A percentile compares a stretch with the other conserved stretches of the same genome.
phyloP scores from a whole-genome alignment of 30 jellyfish, hydroid and myxozoan species.

The Nemopilema nomurai region DNA sequence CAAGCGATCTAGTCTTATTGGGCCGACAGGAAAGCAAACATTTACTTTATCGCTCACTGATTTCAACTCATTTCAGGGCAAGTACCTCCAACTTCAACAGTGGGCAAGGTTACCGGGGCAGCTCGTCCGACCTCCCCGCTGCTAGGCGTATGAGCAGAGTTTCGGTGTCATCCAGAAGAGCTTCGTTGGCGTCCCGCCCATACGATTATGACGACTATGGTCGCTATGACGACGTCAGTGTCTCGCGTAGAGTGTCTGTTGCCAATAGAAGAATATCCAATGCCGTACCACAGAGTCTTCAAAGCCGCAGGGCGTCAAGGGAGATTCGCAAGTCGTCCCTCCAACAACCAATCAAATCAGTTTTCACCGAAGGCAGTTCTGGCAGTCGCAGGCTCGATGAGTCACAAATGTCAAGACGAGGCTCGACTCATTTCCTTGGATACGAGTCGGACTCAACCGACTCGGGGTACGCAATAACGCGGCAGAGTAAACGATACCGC shows the following conservation, averaged over 20 bases:
- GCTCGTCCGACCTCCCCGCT: neutral
- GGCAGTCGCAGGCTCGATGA: neutral
- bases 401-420: neutral
- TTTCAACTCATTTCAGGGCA: neutral
- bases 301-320: neutral
- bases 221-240: neutral
- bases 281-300: neutral
- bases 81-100: neutral
- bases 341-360: neutral
- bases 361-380: neutral
- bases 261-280: neutral
- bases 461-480: slow-evolving; percentile 57
- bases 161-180: neutral
- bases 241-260: neutral
- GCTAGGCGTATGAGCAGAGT: neutral
- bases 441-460: slow-evolving; percentile 65
- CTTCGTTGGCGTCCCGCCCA: neutral
- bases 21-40: neutral
- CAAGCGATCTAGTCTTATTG: neutral
- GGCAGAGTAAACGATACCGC: slow-evolving; percentile 43
- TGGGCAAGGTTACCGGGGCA: neutral
- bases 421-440: slow-evolving; percentile 24
- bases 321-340: neutral
- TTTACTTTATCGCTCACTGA: neutral
- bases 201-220: neutral